Evolutionary conservation across 2,113 vertebrate species (phyloP), one percentile per base, ranked within the genome.

Genomic region (Channa maculata): DNA sequence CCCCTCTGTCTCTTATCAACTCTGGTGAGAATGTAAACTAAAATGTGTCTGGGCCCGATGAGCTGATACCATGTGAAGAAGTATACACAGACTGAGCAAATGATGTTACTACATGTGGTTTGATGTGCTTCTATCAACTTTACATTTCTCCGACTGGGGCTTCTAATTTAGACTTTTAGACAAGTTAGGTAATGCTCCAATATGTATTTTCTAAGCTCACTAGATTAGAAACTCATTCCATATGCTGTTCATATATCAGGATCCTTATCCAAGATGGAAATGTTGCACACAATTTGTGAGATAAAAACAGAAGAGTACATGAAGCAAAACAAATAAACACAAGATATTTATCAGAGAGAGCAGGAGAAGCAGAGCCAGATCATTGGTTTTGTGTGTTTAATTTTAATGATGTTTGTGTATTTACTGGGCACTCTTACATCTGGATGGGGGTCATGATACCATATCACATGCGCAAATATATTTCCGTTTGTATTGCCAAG

Each of bases 381-480:
- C 60, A 70, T 1, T 69, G 45, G 15, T 11, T 54, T 64, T 33
- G 6, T 60, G 54, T 48, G 67, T 46, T 59, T 15, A 48, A 69
- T 46, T 76, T 84, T 63, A 69, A 65, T 76, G 36, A 44, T 4
- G n/a, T 83, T 14, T 78, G 53, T 62, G 38, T 15, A 59, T 80
- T 82, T 65, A 82, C 3, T 71, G 59, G 6, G 13, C n/a, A 39
- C 33, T 57, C 7, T 39, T 49, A 73, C 77, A 79, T 86, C 82
- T 92, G 90, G 85, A 86, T 60, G 38, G 55, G 52, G 48, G 50
- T 77, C 65, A 50, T 15, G 46, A 79, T 61, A 61, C 90, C 87
- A 88, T 88, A 88, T 92, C 80, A 84, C 52, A 82, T 14, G 7
- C 65, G 82, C 50, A 69, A 64, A 82, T 51, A 67, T 36, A 64